Evolutionary conservation across 2,797 vertebrate genomes (phyloP), one percentile per base, ranked within the genome.

Genomic region (Nyctibius grandis): DNA sequence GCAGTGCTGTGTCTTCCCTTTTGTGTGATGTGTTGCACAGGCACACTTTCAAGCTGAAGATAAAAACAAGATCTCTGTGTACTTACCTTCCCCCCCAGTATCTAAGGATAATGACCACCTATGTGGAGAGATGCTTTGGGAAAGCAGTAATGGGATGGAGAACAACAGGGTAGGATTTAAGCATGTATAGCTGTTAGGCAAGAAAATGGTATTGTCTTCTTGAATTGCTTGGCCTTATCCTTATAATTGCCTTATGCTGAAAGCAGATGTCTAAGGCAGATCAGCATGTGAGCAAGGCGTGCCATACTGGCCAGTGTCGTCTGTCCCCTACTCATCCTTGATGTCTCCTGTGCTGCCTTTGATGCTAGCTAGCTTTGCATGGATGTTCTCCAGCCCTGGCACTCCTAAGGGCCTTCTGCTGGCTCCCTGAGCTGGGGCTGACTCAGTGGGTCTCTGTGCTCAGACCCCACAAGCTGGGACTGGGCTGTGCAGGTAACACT

Each of bases 231-330:
- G 1, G 14, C 16, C n/a, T n/a, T n/a, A n/a, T n/a, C n/a, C n/a
- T n/a, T n/a, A n/a, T n/a, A n/a, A n/a, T n/a, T n/a, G 29, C 38
- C 20, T 65, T 47, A 15, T 14, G 23, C 7, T 20, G 21, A 68
- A 64, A 63, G 28, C 50, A 28, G 31, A 42, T 42, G 18, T 36
- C 53, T 77, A 42, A 51, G 15, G 72, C 31, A 47, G 72, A 38
- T 25, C 29, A 82, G 54, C 34, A 5, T 22, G 28, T 4, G 23
- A 31, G 33, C 45, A 53, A 45, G 63, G 15, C 40, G 7, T 33
- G 17, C 15, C 11, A 4, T 53, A 4, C 59, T 57, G 64, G 14
- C 38, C 34, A 28, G 38, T 0, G 2, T 59, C 0, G 0, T 25
- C 33, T 64, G 21, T 76, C 9, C 19, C 16, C 26, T 61, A n/a